phyloP scores from a whole-genome alignment of 2,113 vertebrate species.

The Catharus bicknelli region DNA sequence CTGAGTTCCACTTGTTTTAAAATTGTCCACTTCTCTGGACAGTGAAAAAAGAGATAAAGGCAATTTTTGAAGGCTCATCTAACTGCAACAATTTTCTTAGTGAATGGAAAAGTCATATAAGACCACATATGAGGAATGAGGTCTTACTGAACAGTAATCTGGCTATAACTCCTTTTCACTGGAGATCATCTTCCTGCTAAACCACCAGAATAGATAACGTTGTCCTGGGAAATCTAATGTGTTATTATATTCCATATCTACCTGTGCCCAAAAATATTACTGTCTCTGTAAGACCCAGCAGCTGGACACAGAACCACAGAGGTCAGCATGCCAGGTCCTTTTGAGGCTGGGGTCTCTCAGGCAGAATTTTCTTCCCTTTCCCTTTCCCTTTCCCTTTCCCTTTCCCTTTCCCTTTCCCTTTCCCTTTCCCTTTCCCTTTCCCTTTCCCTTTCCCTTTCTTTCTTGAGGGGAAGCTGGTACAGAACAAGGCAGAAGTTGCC shows the following conservation, averaged over 20 bases:
- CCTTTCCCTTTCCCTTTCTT: not conserved
- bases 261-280: not conserved
- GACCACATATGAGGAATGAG: not conserved
- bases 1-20: not conserved
- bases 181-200: not conserved
- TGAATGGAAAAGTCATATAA: not conserved
- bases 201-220: not conserved
- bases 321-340: fast-evolving
- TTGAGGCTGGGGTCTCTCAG: not conserved
- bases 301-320: not conserved
- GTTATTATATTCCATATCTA: not conserved
- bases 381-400: not conserved
- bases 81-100: not conserved
- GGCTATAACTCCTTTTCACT: not conserved
- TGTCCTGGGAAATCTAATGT: not conserved
- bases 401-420: too few relatives aligned
- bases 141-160: not conserved
- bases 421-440: too few relatives aligned
- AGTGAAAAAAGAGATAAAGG: not conserved
- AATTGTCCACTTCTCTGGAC: not conserved
- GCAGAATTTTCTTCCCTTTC: not conserved
- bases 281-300: not conserved
- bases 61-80: not conserved
- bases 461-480: not conserved
- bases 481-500: not conserved